Base-by-base conservation (phyloP, 92 coral and sea anemone species). In the Desmophyllum pertusum region DNA sequence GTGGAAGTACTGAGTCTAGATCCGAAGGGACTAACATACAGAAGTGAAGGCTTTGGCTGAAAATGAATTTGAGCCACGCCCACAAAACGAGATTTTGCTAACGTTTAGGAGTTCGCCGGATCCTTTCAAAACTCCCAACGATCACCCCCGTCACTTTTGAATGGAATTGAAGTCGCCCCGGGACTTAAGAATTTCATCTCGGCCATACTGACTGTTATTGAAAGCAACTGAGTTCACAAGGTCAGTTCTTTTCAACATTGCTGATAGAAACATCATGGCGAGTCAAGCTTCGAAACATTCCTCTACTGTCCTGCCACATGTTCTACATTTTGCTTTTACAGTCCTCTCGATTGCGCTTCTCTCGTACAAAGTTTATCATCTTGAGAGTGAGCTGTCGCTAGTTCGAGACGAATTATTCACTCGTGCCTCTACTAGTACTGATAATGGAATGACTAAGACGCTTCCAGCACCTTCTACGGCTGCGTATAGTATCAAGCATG, bases 271-370 rank as follows among this genome's bases (percentile, higher is more conserved):
- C n/a, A 80, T 80, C 76, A 68, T 76, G 67, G 23, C 76, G 66
- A 35, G 45, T 37, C 52, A 30, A 23, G 52, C 30, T 68, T 7
- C 63, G 0, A 23, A 63, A 65, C 61, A 48, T 29, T 21, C 55
- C 29, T 37, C 2, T 23, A 6, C 52, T 67, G 6, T 69, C 35
- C 48, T 80, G 43, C 50, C 11, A 39, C 21, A 21, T 29, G 18
- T 36, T 33, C 64, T 80, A n/a, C 67, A 80, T 68, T 67, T 80
- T 14, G 31, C 68, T 68, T 80, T 80, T 35, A 67, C 84, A 35
- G 36, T 80, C 48, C 36, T 69, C 5, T 51, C 84, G 4, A 17
- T 80, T 17, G 66, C 75, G 3, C 9, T 67, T 50, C 76, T 80
- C 14, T 67, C 76, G 39, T 80, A 68, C 73, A 67, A 80, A 46